Conservation (phyloP, 1,140 invertebrate genomes). For the Phortica variegata region DNA sequence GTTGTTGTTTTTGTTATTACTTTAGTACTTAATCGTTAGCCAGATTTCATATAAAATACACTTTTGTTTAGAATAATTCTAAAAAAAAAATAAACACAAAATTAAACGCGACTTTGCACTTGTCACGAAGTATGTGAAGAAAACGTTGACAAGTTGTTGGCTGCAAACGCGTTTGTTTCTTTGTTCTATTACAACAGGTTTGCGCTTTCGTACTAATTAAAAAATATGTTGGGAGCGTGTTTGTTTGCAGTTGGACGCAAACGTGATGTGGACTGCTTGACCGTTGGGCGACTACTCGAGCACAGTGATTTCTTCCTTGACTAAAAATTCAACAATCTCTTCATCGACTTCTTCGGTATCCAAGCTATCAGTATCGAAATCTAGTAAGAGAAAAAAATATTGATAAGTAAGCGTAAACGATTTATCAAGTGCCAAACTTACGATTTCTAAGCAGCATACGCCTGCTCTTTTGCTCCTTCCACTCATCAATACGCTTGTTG, state of each 20-base stretch:
- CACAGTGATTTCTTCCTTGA: constrained; percentile 90
- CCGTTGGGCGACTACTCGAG: constrained; percentile 60
- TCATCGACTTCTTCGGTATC: constrained; percentile 88
- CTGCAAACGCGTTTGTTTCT: no score
- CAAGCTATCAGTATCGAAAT: constrained; percentile 89
- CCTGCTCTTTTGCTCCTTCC: constrained; percentile 72
- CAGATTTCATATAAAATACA: no score
- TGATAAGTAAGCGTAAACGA: not conserved
- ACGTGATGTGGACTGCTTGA: not conserved
- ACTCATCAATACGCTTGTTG: constrained; percentile 73
- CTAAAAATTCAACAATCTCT: constrained; percentile 95
- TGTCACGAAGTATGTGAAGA: no score
- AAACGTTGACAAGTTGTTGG: no score
- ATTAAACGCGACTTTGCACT: no score
- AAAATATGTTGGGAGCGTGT: no score
- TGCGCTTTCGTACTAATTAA: no score
- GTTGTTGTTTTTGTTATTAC: no score
- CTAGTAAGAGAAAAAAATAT: constrained; percentile 61
- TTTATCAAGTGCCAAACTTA: constrained; percentile 60
- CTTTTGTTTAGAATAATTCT: no score
- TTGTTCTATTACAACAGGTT: no score
- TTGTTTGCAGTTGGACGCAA: constrained; percentile 6
- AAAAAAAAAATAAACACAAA: no score
- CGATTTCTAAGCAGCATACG: constrained; percentile 83
- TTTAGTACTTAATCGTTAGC: no score